phyloP scores from a whole-genome alignment of 2,113 vertebrate species.

The Epinephelus cyanopodus region DNA sequence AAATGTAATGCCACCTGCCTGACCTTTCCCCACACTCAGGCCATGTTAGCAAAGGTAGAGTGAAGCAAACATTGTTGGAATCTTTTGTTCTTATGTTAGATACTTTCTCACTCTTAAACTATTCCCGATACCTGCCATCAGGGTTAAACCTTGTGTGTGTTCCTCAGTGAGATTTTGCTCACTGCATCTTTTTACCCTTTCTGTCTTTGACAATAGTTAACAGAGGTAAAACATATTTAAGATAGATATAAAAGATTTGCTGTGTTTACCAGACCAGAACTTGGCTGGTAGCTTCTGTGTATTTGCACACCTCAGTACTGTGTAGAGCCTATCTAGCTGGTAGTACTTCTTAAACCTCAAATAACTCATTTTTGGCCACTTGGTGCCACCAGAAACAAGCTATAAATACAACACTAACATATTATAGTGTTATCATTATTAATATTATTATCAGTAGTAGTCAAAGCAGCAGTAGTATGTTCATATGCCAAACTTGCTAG shows the following conservation, averaged over 20 bases:
- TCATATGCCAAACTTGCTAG: too few relatives aligned
- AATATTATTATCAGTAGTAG: background rate
- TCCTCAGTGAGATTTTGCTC: constrained; percentile 32
- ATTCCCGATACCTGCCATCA: constrained; percentile 64
- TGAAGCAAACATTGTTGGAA: constrained; percentile 58
- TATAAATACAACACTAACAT: background rate
- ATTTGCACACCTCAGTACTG: background rate
- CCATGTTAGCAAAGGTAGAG: constrained; percentile 65
- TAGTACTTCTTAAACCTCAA: background rate
- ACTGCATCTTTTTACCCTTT: constrained; percentile 30
- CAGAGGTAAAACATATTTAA: constrained; percentile 15
- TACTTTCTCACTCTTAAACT: constrained; percentile 53
- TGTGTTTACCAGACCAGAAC: constrained; percentile 7
- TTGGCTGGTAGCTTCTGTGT: background rate
- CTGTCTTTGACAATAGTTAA: constrained; percentile 38
- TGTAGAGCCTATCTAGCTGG: background rate
- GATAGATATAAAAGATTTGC: constrained; percentile 6
- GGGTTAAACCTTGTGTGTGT: constrained; percentile 49
- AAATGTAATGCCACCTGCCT: constrained; percentile 82
- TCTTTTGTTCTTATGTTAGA: constrained; percentile 66
- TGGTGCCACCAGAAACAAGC: background rate
- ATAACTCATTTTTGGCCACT: background rate
- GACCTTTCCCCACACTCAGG: constrained; percentile 73
- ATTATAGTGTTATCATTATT: background rate
- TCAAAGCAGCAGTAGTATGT: background rate